Base-by-base conservation (phyloP, 2,888 invertebrate genomes). In the Beris morrisii region DNA sequence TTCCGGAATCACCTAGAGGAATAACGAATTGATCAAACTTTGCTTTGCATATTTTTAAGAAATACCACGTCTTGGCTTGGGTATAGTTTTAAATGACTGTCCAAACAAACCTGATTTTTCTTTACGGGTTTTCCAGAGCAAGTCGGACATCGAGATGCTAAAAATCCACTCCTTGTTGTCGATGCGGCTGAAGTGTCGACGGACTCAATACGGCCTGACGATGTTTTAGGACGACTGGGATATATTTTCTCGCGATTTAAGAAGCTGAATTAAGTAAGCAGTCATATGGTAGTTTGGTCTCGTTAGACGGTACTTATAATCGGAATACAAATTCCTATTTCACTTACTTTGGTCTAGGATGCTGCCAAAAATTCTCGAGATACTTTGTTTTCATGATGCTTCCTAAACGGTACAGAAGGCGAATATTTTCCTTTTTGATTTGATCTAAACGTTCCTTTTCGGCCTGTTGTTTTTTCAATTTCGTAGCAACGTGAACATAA, bases 381-480 rank as follows among this genome's bases (percentile, higher is more conserved):
- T 90, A 81, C 74, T 85, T 87, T 45, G 82, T 85, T 67, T 79
- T 81, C 88, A 89, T 90, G 72, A 91, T 87, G 71, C 83, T 82
- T 66, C 82, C 82, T 70, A 91, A 82, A 57, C 88, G 85, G 79
- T 89, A 87, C 72, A 90, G 79, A 66, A 91, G 78, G 53, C 86
- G 83, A 73, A 86, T 84, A 81, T 91, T 91, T 74, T 90, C 89
- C 59, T 81, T 81, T 77, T 87, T 85, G 53, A 91, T 87, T 78
- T 84, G 83, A 66, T 80, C 76, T 71, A 83, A 83, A 46, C 91
- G 83, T 74, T 91, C 91, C 44, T 81, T 81, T 79, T 91, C 90
- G 46, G 84, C 83, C 76, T 90, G 89, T 59, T 84, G 80, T 75
- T 88, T 87, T 81, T 90, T 90, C 68, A 87, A 81, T 76, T 91